These are phyloP conservation scores for Lerista edwardsae DNA, from an alignment of 2,797 vertebrate genomes.

Conservation along the genomic window DNA sequence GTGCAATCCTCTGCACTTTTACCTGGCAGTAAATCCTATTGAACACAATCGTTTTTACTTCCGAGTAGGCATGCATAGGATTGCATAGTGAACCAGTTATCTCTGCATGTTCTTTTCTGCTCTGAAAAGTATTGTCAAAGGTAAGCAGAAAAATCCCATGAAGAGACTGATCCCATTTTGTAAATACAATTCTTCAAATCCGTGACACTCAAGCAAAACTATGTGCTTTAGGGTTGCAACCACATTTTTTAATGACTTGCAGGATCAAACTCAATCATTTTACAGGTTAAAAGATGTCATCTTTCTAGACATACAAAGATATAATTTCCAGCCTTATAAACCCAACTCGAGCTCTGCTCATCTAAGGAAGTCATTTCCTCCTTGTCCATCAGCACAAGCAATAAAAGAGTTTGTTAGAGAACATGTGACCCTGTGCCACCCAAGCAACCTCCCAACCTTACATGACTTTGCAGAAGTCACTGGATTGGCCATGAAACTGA, in stretches of 20 bases:
- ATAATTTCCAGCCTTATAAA: neutral
- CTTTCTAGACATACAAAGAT: neutral
- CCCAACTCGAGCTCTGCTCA: slow-evolving; percentile 6
- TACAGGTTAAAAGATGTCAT: neutral
- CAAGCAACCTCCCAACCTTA: slow-evolving; percentile 31
- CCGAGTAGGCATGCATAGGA: no score
- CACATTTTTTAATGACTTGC: neutral
- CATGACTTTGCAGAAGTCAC: slow-evolving; percentile 30
- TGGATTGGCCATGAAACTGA: slow-evolving; percentile 23
- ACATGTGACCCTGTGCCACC: slow-evolving; percentile 4
- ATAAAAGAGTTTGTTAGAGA: slow-evolving; percentile 6
- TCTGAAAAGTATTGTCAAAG: neutral
- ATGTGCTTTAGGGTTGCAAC: neutral
- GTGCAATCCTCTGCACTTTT: neutral
- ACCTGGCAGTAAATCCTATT: no score
- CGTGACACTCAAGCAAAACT: neutral
- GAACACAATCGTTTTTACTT: no score
- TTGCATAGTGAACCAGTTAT: neutral
- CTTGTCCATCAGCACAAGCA: slow-evolving; percentile 27
- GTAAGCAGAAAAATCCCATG: neutral
- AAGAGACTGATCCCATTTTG: neutral
- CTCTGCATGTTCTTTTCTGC: neutral
- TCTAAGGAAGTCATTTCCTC: slow-evolving; percentile 13
- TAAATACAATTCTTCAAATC: neutral
- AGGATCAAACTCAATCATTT: neutral